phyloP scores from a whole-genome alignment of 1,140 invertebrate species.

The Doryteuthis pealeii region DNA sequence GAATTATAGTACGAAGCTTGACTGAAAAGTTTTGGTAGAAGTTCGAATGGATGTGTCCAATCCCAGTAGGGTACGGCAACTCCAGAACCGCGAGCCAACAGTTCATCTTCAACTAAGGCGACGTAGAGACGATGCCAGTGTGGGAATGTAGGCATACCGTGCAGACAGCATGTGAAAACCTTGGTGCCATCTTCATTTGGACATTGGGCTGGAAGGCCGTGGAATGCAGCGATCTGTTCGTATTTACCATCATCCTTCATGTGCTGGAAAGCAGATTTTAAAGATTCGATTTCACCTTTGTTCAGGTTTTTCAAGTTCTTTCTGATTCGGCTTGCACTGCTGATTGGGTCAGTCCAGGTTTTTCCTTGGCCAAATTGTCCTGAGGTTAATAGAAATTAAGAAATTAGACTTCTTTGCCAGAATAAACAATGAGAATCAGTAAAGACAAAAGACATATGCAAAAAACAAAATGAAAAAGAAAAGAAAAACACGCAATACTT shows the following conservation, averaged over 20 bases:
- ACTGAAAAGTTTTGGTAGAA: conserved; percentile 21
- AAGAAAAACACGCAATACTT: too few relatives aligned
- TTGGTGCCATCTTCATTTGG: conserved; percentile 13
- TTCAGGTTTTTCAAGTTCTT: conserved; percentile 23
- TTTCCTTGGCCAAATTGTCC: neutral
- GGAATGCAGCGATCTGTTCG: conserved; percentile 29
- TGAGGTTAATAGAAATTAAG: neutral
- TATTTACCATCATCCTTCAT: conserved; percentile 29
- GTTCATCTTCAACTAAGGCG: conserved; percentile 26
- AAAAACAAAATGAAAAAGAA: too few relatives aligned
- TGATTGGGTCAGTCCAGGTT: conserved; percentile 18
- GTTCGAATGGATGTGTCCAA: conserved; percentile 23
- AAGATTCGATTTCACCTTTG: conserved; percentile 26
- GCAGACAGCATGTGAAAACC: conserved; percentile 25
- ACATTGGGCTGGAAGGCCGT: conserved; percentile 31
- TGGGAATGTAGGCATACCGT: conserved; percentile 29
- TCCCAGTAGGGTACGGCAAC: conserved; percentile 35
- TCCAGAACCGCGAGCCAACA: conserved; percentile 23
- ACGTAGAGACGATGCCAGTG: conserved; percentile 35
- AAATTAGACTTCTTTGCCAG: too few relatives aligned
- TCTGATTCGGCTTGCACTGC: conserved; percentile 22
- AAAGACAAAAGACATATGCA: too few relatives aligned
- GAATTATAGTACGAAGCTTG: conserved; percentile 28
- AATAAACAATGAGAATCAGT: too few relatives aligned
- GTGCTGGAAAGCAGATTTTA: conserved; percentile 23